Evolutionary conservation across 2,797 vertebrate genomes (phyloP).

Genomic region (Alca torda): DNA sequence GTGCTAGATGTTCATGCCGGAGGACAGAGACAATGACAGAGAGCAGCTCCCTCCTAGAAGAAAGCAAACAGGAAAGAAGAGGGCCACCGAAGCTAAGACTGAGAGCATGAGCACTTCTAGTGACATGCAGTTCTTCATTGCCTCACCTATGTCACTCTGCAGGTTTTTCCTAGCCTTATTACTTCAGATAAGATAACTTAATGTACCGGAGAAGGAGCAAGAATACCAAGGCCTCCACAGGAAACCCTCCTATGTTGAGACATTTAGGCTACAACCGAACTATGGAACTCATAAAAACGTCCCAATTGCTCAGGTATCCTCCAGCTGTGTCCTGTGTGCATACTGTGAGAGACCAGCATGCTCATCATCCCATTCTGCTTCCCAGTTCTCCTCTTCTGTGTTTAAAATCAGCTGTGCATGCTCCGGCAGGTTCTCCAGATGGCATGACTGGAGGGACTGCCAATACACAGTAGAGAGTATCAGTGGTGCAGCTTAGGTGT

Average conservation of each 20-base stretch:
- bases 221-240: neutral
- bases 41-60: neutral
- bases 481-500: neutral
- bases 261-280: neutral
- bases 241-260: neutral
- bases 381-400: neutral
- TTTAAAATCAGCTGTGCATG: neutral
- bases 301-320: neutral
- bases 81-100: neutral
- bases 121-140: fast-evolving
- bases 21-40: neutral
- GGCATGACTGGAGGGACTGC: no score
- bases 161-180: neutral
- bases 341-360: neutral
- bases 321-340: neutral
- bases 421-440: neutral
- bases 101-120: neutral
- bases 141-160: neutral
- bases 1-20: neutral
- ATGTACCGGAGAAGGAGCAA: neutral
- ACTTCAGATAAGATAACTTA: neutral
- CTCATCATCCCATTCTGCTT: neutral
- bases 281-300: neutral
- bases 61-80: neutral
- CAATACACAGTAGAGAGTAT: neutral